These are phyloP conservation scores for Drosophila suboccidentalis DNA, from an alignment of 2,888 invertebrate species.

Conservation along the genomic window DNA sequence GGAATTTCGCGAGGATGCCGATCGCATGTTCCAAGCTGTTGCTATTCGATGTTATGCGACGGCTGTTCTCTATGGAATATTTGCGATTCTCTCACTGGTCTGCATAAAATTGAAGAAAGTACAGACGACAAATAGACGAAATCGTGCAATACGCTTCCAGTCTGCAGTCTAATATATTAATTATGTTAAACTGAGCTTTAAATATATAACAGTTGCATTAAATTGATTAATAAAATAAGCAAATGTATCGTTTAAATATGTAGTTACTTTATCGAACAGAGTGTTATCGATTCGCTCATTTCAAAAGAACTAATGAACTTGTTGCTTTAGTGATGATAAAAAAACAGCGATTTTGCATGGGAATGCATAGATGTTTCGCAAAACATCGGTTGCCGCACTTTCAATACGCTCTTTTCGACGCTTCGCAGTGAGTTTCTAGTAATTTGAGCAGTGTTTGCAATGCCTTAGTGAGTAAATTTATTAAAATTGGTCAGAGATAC, in stretches of 20 bases:
- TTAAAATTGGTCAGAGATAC: too few species aligned
- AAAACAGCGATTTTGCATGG: too few species aligned
- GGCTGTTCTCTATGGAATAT: slow-evolving; percentile 32
- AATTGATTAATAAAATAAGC: not conserved
- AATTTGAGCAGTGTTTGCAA: too few species aligned
- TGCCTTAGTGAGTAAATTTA: too few species aligned
- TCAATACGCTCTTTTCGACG: too few species aligned
- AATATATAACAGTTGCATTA: not conserved
- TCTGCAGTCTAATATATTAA: not conserved
- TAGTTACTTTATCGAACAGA: not conserved
- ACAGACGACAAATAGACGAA: not conserved
- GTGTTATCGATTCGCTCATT: not conserved
- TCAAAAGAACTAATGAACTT: not conserved
- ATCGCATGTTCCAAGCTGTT: slow-evolving; percentile 1
- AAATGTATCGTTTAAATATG: not conserved
- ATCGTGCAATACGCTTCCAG: not conserved
- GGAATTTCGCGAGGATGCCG: slow-evolving; percentile 34
- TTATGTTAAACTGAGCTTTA: not conserved
- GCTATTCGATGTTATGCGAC: slow-evolving; percentile 50
- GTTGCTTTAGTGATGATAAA: too few species aligned
- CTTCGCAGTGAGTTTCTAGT: too few species aligned
- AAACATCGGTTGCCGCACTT: too few species aligned
- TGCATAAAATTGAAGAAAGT: slow-evolving; percentile 20
- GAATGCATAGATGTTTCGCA: too few species aligned
- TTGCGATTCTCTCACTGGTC: slow-evolving; percentile 18